These are phyloP conservation scores for Psilanteris sp. DNA, from an alignment of 1,140 invertebrate species.

Conservation along the genomic window DNA sequence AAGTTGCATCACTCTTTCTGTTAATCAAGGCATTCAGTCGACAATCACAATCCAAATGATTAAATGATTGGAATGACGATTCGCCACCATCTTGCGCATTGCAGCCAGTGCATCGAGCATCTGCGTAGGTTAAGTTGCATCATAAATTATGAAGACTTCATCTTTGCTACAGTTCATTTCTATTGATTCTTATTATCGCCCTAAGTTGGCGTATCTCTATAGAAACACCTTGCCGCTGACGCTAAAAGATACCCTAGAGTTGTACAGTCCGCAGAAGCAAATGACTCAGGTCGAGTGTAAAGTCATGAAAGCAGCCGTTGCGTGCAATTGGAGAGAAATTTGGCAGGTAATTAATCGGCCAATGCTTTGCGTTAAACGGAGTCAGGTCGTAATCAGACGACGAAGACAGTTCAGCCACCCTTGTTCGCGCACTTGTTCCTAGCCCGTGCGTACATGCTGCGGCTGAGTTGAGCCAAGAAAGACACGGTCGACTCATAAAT, in stretches of 20 bases:
- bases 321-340: conserved; percentile 20
- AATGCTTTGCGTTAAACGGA: conserved; percentile 34
- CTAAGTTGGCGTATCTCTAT: conserved; percentile 34
- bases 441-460: conserved; percentile 63
- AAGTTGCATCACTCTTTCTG: too few relatives aligned
- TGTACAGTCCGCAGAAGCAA: neutral
- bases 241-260: conserved; percentile 9
- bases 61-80: too few relatives aligned
- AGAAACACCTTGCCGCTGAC: conserved; percentile 41
- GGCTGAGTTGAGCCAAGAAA: conserved; percentile 68
- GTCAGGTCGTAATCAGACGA: conserved; percentile 9
- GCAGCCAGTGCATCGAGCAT: too few relatives aligned
- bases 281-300: conserved; percentile 28
- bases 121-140: neutral
- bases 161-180: conserved; percentile 11
- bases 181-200: conserved; percentile 53
- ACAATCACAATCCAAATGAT: too few relatives aligned
- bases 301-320: conserved; percentile 27
- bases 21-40: too few relatives aligned
- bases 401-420: conserved; percentile 71
- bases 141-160: conserved; percentile 19
- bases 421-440: conserved; percentile 51
- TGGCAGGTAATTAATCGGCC: conserved; percentile 35
- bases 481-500: conserved; percentile 78
- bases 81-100: too few relatives aligned